A percentile compares a stretch with the other conserved stretches of the same genome.
These are phyloP conservation scores for Xylocopa sonorina DNA, from an alignment of 1,140 invertebrate species.

Conservation along the genomic window DNA sequence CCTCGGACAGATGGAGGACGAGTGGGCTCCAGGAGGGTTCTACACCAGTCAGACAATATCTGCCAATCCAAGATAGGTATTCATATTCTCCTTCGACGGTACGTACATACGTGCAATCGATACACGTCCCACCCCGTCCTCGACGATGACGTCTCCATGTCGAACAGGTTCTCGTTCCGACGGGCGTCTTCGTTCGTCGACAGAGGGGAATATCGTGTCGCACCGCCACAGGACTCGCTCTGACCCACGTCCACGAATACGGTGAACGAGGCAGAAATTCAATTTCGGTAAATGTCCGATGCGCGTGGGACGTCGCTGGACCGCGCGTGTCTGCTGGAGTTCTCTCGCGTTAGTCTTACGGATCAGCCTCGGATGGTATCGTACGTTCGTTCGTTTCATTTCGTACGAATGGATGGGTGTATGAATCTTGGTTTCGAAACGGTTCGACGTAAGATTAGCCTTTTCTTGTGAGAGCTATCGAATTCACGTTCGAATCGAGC, in stretches of 20 bases:
- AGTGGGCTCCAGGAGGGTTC: conserved; percentile 41
- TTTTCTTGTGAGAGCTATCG: background rate
- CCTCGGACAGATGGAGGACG: conserved; percentile 27
- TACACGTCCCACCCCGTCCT: conserved; percentile 14
- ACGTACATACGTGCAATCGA: conserved; percentile 1
- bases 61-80: conserved; percentile 68
- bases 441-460: no score
- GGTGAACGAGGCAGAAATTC: conserved; percentile 61
- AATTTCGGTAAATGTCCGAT: conserved; percentile 71
- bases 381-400: background rate
- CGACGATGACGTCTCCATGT: conserved; percentile 1
- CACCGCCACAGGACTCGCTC: conserved; percentile 34
- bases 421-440: no score
- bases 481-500: no score
- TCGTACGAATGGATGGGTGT: no score
- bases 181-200: conserved; percentile 36
- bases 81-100: conserved; percentile 58
- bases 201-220: conserved; percentile 57
- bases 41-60: conserved; percentile 65
- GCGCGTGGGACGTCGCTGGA: conserved; percentile 27
- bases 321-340: conserved; percentile 23
- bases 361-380: background rate
- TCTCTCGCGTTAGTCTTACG: conserved; percentile 9
- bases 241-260: conserved; percentile 49
- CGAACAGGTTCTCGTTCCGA: conserved; percentile 2